phyloP scores from a whole-genome alignment of 2,888 invertebrate species.

The Calephelis perditalis region DNA sequence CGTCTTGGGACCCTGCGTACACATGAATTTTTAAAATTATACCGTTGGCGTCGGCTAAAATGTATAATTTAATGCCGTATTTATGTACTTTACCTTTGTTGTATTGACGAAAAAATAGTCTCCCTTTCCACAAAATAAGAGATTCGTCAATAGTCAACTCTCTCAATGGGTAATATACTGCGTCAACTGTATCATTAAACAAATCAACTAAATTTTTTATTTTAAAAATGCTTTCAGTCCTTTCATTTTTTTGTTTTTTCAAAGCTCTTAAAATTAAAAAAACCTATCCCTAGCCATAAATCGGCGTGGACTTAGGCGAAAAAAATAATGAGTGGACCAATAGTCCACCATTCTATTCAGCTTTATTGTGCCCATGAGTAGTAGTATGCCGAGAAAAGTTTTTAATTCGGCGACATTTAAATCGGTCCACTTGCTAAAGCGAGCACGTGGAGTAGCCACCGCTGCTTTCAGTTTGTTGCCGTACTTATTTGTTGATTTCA shows the following conservation, averaged over 20 bases:
- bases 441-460: conserved; percentile 25
- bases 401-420: conserved; percentile 2
- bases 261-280: conserved; percentile 33
- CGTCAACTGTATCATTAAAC: conserved; percentile 26
- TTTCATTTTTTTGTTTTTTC: conserved; percentile 28
- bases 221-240: conserved; percentile 31
- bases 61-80: conserved; percentile 26
- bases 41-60: conserved; percentile 31
- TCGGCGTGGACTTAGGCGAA: conserved; percentile 26
- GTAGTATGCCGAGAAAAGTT: conserved; percentile 3
- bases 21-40: conserved; percentile 31
- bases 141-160: conserved; percentile 18
- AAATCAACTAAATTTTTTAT: conserved; percentile 31
- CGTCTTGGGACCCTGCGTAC: conserved; percentile 26
- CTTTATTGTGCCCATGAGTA: conserved; percentile 17
- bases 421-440: conserved; percentile 29
- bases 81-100: conserved; percentile 18
- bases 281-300: conserved; percentile 33
- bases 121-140: conserved; percentile 19
- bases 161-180: conserved; percentile 28
- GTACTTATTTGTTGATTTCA: conserved; percentile 29
- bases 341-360: conserved; percentile 30
- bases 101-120: conserved; percentile 18
- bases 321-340: conserved; percentile 33
- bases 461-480: conserved; percentile 29